Evolutionary conservation across 2,113 vertebrate genomes (phyloP).

Genomic region (Carassius carassius): DNA sequence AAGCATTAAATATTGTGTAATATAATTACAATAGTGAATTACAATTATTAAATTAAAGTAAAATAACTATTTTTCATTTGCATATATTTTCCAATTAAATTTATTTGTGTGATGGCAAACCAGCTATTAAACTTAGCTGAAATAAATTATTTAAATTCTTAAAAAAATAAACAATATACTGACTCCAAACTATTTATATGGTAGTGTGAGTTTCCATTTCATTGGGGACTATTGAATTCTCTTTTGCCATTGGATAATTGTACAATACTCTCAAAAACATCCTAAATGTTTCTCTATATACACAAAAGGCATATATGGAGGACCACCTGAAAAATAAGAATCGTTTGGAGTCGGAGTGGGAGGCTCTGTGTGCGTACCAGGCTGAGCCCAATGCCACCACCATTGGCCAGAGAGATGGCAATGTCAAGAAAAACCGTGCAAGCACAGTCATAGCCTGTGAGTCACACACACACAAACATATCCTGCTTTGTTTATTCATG

Average conservation of each 20-base stretch:
- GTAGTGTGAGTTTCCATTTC: neutral
- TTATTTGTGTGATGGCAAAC: neutral
- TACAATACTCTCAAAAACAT: neutral
- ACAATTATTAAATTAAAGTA: neutral
- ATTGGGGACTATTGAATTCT: neutral
- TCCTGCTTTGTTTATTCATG: neutral
- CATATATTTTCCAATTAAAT: neutral
- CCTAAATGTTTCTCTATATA: neutral
- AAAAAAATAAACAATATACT: too few relatives aligned
- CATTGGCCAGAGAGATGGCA: constrained; percentile 80
- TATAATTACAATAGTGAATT: neutral
- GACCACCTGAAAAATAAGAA: constrained; percentile 95
- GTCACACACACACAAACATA: constrained; percentile 53
- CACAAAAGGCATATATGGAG: constrained; percentile 91
- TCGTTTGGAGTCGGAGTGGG: constrained; percentile 92
- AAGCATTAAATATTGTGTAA: too few relatives aligned
- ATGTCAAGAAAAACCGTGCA: constrained; percentile 85
- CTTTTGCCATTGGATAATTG: neutral
- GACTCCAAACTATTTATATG: too few relatives aligned
- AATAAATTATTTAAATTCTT: too few relatives aligned
- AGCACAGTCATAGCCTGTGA: constrained; percentile 83
- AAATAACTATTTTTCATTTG: neutral
- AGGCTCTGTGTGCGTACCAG: constrained; percentile 90
- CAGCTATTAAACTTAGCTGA: too few relatives aligned
- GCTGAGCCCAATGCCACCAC: constrained; percentile 84